A percentile compares a stretch with the other conserved stretches of the same genome.
Evolutionary conservation across 1,140 invertebrate genomes (phyloP).

Genomic region (Philaenus spumarius): DNA sequence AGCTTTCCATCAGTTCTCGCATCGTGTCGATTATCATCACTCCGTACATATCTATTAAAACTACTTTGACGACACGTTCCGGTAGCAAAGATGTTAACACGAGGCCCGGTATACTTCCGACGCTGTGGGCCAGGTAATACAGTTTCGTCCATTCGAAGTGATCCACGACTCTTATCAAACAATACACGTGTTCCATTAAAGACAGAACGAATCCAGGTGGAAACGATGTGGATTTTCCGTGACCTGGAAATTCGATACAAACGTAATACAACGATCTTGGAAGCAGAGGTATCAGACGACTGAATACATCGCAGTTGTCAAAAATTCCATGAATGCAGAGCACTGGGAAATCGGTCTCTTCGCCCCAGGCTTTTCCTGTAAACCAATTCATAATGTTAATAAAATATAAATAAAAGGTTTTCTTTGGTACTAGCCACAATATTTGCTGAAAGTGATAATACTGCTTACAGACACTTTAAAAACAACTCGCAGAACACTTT

Average conservation of each 20-base stretch:
- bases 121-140: conserved; percentile 54
- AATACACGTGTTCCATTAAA: conserved; percentile 41
- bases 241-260: conserved; percentile 59
- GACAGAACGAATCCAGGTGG: conserved; percentile 45
- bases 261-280: conserved; percentile 53
- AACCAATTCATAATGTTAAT: too few relatives aligned
- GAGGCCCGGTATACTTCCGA: conserved; percentile 45
- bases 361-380: conserved; percentile 57
- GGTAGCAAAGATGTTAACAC: conserved; percentile 45
- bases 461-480: too few relatives aligned
- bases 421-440: too few relatives aligned
- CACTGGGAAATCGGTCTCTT: conserved; percentile 43
- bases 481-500: too few relatives aligned
- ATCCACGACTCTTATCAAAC: conserved; percentile 47
- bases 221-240: conserved; percentile 57
- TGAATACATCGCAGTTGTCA: conserved; percentile 58
- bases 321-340: conserved; percentile 54
- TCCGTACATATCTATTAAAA: conserved; percentile 45
- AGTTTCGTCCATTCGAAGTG: conserved; percentile 48
- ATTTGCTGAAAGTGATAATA: too few relatives aligned
- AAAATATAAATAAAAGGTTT: too few relatives aligned
- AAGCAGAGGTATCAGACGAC: conserved; percentile 51
- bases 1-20: conserved; percentile 29
- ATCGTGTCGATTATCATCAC: conserved; percentile 30
- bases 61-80: conserved; percentile 42